phyloP scores from a whole-genome alignment of 2,888 invertebrate species.

The Seira ritae region DNA sequence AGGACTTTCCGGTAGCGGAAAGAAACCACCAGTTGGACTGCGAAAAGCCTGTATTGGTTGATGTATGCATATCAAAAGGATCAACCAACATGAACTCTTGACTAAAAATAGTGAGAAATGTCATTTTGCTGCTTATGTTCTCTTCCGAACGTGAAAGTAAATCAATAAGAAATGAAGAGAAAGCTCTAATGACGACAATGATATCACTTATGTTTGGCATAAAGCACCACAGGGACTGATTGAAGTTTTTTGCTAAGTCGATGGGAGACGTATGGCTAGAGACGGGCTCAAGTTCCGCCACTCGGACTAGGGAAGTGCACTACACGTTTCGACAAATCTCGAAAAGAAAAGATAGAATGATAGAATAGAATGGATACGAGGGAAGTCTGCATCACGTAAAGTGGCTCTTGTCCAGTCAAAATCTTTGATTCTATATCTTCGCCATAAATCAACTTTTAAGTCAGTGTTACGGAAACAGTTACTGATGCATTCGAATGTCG shows the following conservation, averaged over 20 bases:
- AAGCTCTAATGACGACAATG: conserved; percentile 1
- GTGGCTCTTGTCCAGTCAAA: too few species aligned
- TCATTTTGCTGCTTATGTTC: background rate
- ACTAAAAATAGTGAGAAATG: background rate
- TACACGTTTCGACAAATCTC: too few species aligned
- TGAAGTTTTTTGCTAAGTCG: conserved; percentile 68
- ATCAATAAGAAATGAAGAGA: background rate
- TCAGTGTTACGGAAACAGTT: too few species aligned
- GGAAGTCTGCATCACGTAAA: too few species aligned
- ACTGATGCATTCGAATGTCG: too few species aligned
- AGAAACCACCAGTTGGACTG: background rate
- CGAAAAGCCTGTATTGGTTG: background rate
- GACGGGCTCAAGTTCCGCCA: background rate
- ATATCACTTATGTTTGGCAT: conserved; percentile 19
- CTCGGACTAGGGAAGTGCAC: too few species aligned
- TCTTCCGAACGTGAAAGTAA: background rate
- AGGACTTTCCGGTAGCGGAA: background rate
- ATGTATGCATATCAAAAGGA: background rate
- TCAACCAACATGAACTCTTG: background rate
- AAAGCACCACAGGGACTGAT: conserved; percentile 68
- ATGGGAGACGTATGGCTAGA: conserved; percentile 60
- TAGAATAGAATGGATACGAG: too few species aligned
- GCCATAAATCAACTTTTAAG: too few species aligned
- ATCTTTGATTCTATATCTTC: too few species aligned
- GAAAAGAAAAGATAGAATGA: too few species aligned